Evolutionary conservation across 2,797 vertebrate genomes (phyloP).

Genomic region (Gymnopithys bicolor): DNA sequence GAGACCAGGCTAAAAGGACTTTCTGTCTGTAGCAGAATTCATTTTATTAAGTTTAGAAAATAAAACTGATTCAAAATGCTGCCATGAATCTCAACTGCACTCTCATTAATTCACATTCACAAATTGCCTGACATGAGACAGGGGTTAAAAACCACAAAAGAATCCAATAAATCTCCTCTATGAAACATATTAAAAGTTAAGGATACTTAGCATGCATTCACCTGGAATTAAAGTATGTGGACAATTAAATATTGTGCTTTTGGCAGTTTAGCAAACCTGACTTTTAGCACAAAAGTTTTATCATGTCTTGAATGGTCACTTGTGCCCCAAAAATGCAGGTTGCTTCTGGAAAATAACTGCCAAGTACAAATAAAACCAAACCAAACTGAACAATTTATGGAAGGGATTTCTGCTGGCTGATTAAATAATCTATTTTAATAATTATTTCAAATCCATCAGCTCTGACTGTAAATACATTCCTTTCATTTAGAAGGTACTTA

Average conservation of each 20-base stretch:
- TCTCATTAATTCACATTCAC: background rate
- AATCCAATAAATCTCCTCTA: background rate
- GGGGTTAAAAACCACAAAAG: background rate
- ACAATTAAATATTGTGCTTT: background rate
- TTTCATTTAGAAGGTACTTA: slow-evolving; percentile 14
- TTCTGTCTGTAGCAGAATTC: background rate
- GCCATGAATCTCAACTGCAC: background rate
- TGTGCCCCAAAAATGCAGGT: background rate
- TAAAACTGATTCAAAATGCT: background rate
- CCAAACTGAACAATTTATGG: background rate
- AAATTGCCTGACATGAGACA: background rate
- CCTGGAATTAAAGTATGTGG: background rate
- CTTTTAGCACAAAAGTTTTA: background rate
- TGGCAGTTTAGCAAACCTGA: background rate
- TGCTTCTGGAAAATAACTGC: background rate
- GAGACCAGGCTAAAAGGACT: background rate
- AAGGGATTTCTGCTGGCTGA: background rate
- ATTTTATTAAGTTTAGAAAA: background rate
- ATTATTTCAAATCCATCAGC: background rate
- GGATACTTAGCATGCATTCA: background rate
- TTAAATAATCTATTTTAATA: slow-evolving; percentile 40
- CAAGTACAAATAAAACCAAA: background rate
- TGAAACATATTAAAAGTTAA: background rate
- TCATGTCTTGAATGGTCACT: background rate
- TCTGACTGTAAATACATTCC: background rate